Evolutionary conservation across 2,113 vertebrate species (phyloP), one percentile per base, ranked within the genome.

Genomic region (Nothoprocta perdicaria): DNA sequence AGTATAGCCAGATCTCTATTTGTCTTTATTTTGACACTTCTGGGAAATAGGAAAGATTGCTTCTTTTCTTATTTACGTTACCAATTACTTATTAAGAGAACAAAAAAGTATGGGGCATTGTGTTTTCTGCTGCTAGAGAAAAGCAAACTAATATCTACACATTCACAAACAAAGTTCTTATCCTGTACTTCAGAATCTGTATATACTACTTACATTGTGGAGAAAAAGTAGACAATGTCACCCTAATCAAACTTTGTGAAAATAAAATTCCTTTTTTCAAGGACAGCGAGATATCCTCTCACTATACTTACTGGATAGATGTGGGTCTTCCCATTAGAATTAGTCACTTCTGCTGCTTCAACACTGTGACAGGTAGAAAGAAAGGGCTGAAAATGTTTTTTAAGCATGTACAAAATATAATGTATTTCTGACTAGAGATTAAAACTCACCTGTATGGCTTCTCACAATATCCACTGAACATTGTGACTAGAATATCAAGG

Each of bases 381-480:
- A 38, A 71, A 26, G 78, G 57, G 71, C 50, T 83, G 58, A 91
- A 73, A 77, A 33, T 11, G 23, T 6, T 62, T 78, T 94, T 84
- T 78, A 58, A 71, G 40, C 12, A 5, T 16, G 27, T 43, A 11
- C n/a, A 77, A 88, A 50, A 71, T 14, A 4, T n/a, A 35, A 21
- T 8, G 10, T 72, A 4, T 35, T 35, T 69, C 67, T 68, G n/a
- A 48, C 13, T 52, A 45, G 21, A 58, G 67, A 71, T 60, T 77
- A 45, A 48, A 92, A 98, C 99, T 98, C 96, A 99, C 99, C 97
- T 99, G 97, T 99, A 99, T 6, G 98, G 98, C 90, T 99, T 98
- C 33, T 98, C 97, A 93, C 99, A 99, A 73, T 99, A 99, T 96
- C 99, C 98, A 95, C 99, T 98, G 93, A 99, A 99, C 98, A 98